A percentile compares a stretch with the other conserved stretches of the same genome.
phyloP scores from a whole-genome alignment of 2,888 invertebrate species.

The Anticlea derivata region DNA sequence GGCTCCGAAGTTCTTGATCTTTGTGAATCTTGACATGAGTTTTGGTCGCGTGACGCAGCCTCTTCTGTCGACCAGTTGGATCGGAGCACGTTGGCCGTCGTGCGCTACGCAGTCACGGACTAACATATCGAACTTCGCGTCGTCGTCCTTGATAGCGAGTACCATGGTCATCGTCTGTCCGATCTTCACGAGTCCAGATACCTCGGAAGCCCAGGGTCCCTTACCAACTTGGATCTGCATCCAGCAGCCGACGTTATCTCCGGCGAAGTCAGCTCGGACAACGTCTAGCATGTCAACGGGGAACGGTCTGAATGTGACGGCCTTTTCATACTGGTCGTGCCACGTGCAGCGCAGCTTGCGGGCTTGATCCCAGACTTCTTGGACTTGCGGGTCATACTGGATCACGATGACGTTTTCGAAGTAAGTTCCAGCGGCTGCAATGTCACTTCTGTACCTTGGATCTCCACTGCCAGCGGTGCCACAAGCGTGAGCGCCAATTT shows the following conservation, averaged over 20 bases:
- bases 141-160: slow-evolving; percentile 96
- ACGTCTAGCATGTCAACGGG: slow-evolving; percentile 98
- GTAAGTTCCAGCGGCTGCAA: slow-evolving; percentile 95
- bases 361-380: slow-evolving; percentile 98
- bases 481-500: slow-evolving; percentile 95
- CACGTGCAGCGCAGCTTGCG: slow-evolving; percentile 95
- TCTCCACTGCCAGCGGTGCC: slow-evolving; percentile 96
- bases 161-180: slow-evolving; percentile 99
- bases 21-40: slow-evolving; percentile 96
- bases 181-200: slow-evolving; percentile 96
- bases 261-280: slow-evolving; percentile 96
- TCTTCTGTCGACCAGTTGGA: slow-evolving; percentile 95
- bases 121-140: slow-evolving; percentile 97
- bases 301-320: slow-evolving; percentile 96
- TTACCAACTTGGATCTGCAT: slow-evolving; percentile 98
- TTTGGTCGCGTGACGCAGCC: slow-evolving; percentile 97
- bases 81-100: slow-evolving; percentile 96
- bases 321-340: slow-evolving; percentile 98
- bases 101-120: slow-evolving; percentile 97
- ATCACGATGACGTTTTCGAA: slow-evolving; percentile 97
- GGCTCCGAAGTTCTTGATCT: slow-evolving; percentile 97
- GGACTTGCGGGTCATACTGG: slow-evolving; percentile 96
- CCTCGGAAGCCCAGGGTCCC: slow-evolving; percentile 98
- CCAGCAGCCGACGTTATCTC: slow-evolving; percentile 98
- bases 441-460: slow-evolving; percentile 95